A percentile compares a stretch with the other conserved stretches of the same genome.
Conservation (phyloP, 2,888 invertebrate genomes). For the Mythimna pallens region DNA sequence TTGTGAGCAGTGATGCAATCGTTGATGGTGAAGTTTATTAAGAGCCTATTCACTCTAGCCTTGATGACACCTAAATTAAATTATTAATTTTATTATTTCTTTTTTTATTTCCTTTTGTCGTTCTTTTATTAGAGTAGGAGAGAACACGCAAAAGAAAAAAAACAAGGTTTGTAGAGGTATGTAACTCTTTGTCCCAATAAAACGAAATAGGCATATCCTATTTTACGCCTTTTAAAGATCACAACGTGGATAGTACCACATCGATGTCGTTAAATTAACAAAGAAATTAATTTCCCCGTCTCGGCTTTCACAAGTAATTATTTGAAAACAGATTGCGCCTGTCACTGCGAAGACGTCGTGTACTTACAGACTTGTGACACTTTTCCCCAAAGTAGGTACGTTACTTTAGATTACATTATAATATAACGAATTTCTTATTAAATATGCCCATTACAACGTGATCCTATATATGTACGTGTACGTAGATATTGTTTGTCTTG, state of each 20-base stretch:
- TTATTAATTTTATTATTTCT: too few relatives aligned
- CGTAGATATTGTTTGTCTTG: slow-evolving; percentile 28
- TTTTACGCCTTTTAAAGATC: slow-evolving; percentile 54
- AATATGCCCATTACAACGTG: slow-evolving; percentile 16
- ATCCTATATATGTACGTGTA: neutral
- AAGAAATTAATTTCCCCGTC: slow-evolving; percentile 87
- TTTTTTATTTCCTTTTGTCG: too few relatives aligned
- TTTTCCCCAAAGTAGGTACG: slow-evolving; percentile 25
- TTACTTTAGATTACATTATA: slow-evolving; percentile 35
- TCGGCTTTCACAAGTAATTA: slow-evolving; percentile 88
- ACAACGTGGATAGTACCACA: slow-evolving; percentile 66
- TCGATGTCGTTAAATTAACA: slow-evolving; percentile 81
- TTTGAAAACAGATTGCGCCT: slow-evolving; percentile 88
- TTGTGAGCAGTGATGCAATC: too few relatives aligned
- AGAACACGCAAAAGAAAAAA: too few relatives aligned
- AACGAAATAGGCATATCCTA: neutral
- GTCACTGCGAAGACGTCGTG: slow-evolving; percentile 78
- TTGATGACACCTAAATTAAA: too few relatives aligned
- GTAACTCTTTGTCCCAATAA: neutral
- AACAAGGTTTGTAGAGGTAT: neutral
- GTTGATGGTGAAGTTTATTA: too few relatives aligned
- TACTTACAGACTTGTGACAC: slow-evolving; percentile 69
- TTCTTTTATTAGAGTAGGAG: too few relatives aligned
- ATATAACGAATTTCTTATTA: slow-evolving; percentile 11
- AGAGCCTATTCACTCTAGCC: too few relatives aligned